These are phyloP conservation scores for Stigmatopora nigra DNA, from an alignment of 2,113 vertebrate species.

Conservation along the genomic window DNA sequence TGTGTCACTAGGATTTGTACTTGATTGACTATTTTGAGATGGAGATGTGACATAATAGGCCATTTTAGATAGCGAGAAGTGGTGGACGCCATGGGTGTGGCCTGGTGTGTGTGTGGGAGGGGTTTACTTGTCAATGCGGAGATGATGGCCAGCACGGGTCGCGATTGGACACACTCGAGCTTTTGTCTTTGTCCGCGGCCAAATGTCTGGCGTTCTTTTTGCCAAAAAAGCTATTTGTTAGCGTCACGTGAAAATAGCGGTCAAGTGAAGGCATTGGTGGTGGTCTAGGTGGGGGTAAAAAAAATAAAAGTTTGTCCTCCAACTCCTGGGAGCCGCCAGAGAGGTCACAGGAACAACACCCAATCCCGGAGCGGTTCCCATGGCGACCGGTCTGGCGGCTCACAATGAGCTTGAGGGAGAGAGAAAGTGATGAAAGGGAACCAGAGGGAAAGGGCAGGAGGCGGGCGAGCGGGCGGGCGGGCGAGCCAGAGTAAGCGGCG, in stretches of 20 bases:
- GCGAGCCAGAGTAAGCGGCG: conserved; percentile 51
- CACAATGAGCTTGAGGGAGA: conserved; percentile 68
- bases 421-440: conserved; percentile 58
- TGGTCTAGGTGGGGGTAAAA: conserved; percentile 12
- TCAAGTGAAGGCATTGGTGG: conserved; percentile 30
- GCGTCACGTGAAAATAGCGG: conserved; percentile 26
- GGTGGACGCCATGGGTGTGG: conserved; percentile 13
- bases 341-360: conserved; percentile 74
- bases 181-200: conserved; percentile 38
- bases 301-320: conserved; percentile 49
- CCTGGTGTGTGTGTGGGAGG: no score
- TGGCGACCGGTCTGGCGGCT: conserved; percentile 72
- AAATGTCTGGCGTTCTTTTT: conserved; percentile 10
- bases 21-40: no score
- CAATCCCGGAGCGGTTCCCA: conserved; percentile 73
- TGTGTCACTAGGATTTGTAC: no score
- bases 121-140: conserved; percentile 45
- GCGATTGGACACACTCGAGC: conserved; percentile 20
- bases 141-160: conserved; percentile 38
- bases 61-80: background rate
- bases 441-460: conserved; percentile 51
- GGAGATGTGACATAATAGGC: background rate
- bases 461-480: conserved; percentile 39
- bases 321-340: conserved; percentile 60
- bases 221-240: conserved; percentile 9